Base-by-base conservation (phyloP, 2,797 vertebrate genomes). In the Centroberyx gerrardi region DNA sequence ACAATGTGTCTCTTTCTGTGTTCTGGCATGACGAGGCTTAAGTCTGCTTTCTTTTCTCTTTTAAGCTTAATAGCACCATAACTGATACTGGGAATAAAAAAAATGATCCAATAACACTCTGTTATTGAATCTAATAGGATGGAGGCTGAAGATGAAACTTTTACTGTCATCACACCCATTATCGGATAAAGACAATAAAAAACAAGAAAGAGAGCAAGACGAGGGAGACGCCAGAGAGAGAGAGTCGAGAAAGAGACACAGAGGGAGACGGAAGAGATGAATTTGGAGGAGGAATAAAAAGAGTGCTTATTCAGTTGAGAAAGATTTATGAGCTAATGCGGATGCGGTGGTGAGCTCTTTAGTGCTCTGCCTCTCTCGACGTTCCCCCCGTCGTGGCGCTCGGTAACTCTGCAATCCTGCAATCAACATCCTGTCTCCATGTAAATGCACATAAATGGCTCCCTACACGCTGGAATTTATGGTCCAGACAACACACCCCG, bases 401-500 rank as follows among this genome's bases (percentile, higher is more conserved):
- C 84, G 87, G 90, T 92, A 93, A 93, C 90, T 87, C 77, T 81
- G 84, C 73, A 85, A 83, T 71, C 87, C 82, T 72, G 86, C 82
- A 93, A 91, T 95, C 92, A 95, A 94, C 94, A 84, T 91, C 82
- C 93, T 94, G 89, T 94, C 88, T 90, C 82, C 87, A 93, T 93
- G 89, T 93, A 94, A 95, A 94, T 90, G 89, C 77, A 84, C 87
- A 89, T 89, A 92, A 95, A 94, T 56, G 86, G 90, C 85, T 91
- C 90, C 88, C 83, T 68, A 68, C 78, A 68, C 80, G 85, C 83
- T 68, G 78, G 79, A 92, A 93, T 90, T 81, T 83, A 91, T 82
- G 80, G 67, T 36, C 82, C 87, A 92, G 82, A 74, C 76, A 93
- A 93, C 85, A 89, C 88, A 84, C 83, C 68, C 82, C 38, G 40